phyloP scores from a whole-genome alignment of 2,888 invertebrate species.

The Omphaloscelis lunosa region DNA sequence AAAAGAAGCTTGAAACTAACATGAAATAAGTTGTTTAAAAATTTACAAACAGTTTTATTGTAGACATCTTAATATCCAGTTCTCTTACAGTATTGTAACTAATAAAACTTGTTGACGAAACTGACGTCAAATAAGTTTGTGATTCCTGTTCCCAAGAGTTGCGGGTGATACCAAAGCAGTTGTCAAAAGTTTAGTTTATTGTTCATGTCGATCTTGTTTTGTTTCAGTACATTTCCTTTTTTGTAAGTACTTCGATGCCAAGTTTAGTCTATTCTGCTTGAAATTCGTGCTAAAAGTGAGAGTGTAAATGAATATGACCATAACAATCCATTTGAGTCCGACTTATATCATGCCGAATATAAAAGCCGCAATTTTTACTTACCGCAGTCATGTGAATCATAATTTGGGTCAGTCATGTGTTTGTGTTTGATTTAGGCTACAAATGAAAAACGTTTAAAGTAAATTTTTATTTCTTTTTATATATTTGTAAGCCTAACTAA shows the following conservation, averaged over 20 bases:
- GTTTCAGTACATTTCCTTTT: slow-evolving; percentile 6
- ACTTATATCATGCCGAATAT: no score
- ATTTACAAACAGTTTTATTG: no score
- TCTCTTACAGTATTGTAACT: neutral
- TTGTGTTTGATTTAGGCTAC: no score
- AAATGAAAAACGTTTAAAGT: no score
- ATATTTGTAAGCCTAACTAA: no score
- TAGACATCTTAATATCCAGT: neutral
- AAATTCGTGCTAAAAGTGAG: neutral
- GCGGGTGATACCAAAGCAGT: neutral
- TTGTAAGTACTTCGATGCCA: neutral
- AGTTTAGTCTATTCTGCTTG: neutral
- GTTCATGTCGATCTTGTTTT: neutral
- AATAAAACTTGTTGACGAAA: slow-evolving; percentile 2
- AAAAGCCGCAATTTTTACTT: no score
- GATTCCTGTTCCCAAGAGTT: neutral
- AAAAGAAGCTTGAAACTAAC: slow-evolving; percentile 15
- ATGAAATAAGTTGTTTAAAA: slow-evolving; percentile 16
- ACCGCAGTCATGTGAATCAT: no score
- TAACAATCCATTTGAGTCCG: no score
- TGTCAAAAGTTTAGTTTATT: slow-evolving; percentile 1
- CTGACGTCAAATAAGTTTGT: neutral
- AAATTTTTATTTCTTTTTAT: no score
- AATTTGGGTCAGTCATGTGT: no score
- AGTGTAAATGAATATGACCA: neutral